Evolutionary conservation across 2,888 invertebrate genomes (phyloP).

Genomic region (Quadriops clusia): DNA sequence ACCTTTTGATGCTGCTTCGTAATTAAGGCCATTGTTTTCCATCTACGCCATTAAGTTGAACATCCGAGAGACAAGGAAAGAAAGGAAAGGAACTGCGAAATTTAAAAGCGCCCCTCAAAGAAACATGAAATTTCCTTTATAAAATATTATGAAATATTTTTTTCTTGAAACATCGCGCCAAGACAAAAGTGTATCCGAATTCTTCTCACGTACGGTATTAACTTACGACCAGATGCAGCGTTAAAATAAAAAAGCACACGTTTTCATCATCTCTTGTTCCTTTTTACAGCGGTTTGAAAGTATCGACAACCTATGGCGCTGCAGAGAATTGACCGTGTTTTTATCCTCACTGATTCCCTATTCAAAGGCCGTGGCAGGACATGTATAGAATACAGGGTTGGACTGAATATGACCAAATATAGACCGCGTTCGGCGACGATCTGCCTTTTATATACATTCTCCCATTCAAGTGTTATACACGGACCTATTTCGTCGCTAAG

Average conservation of each 20-base stretch:
- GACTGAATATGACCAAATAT: conserved; percentile 27
- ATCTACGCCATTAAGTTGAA: too few relatives aligned
- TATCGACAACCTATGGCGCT: conserved; percentile 9
- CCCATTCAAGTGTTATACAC: conserved; percentile 20
- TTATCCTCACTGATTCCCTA: conserved; percentile 25
- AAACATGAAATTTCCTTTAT: too few relatives aligned
- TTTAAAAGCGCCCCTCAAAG: too few relatives aligned
- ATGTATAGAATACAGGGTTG: conserved; percentile 25
- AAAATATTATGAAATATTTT: too few relatives aligned
- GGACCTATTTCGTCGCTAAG: conserved; percentile 5
- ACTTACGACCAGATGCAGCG: conserved; percentile 16
- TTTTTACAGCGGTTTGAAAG: conserved; percentile 8
- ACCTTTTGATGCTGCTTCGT: too few relatives aligned
- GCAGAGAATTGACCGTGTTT: conserved; percentile 25
- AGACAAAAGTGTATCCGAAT: conserved; percentile 12
- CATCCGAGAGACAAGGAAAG: too few relatives aligned
- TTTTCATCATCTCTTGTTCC: conserved; percentile 14
- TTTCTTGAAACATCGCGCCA: too few relatives aligned
- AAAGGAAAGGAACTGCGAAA: too few relatives aligned
- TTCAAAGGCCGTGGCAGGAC: conserved; percentile 26
- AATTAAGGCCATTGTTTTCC: too few relatives aligned
- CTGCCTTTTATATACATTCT: conserved; percentile 24
- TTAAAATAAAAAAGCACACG: conserved; percentile 16
- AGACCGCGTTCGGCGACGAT: conserved; percentile 21
- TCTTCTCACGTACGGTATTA: conserved; percentile 17